Base-by-base conservation (phyloP, 2,113 vertebrate species). In the Sebastes schlegelii region DNA sequence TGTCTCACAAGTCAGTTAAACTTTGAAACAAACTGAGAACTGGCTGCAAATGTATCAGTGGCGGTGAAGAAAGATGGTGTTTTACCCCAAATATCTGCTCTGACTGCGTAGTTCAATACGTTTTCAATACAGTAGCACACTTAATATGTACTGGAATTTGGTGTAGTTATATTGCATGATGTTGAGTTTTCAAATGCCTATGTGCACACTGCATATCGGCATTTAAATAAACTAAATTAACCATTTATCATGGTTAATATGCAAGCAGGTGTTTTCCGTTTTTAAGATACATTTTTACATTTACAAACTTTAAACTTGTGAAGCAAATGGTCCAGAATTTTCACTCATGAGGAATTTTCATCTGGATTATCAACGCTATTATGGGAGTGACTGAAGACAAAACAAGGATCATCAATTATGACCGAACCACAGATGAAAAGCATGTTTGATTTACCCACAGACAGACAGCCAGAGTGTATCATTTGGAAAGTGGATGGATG, bases 321-420 rank as follows among this genome's bases (percentile, higher is more conserved):
- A 81, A 63, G 46, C 26, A 14, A 71, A 79, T 34, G 6, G 21
- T 62, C 42, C 55, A 66, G 51, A 48, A 74, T 79, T 77, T 64
- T 34, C 8, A 4, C 40, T 34, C 42, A 6, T 34, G 34, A 52
- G 17, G 21, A 40, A 61, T 67, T 82, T 79, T 64, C 6, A 14
- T 63, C 45, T 76, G 72, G 57, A 72, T 48, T 21, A 34, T 74
- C 45, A 7, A 13, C 63, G 3, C 9, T 64, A 9, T 75, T 19
- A 7, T 46, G 49, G 69, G 77, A 52, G n/a, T 13, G 14, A 46
- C 17, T 67, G 87, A 83, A 85, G 82, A 75, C 54, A 58, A 69
- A 40, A 16, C 19, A n/a, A 61, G n/a, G 34, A 61, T 70, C 26
- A 2, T 64, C 16, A 4, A 1, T 43, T 23, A 8, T 4, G 21